phyloP scores from a whole-genome alignment of 2,113 vertebrate species.

The Helogale parvula region DNA sequence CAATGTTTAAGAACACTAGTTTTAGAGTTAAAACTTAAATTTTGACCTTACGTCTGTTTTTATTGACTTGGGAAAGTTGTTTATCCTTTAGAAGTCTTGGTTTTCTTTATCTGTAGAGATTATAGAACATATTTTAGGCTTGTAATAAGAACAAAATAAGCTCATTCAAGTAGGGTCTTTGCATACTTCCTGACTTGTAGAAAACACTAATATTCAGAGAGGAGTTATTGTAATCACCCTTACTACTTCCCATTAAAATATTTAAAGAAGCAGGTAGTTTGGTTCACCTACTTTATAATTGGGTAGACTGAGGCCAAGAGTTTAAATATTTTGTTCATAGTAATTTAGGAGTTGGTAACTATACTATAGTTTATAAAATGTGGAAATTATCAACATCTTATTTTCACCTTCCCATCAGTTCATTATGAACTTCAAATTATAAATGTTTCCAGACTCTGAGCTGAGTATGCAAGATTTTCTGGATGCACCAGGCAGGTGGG shows the following conservation, averaged over 20 bases:
- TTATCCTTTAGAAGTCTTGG: neutral
- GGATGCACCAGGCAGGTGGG: slow-evolving; percentile 46
- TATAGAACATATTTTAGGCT: neutral
- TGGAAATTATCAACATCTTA: neutral
- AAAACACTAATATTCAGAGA: neutral
- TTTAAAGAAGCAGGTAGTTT: neutral
- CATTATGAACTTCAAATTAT: slow-evolving; percentile 21
- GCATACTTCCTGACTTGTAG: neutral
- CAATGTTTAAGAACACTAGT: neutral
- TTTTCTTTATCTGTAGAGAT: neutral
- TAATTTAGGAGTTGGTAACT: neutral
- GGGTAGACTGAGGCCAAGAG: neutral
- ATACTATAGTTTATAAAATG: neutral
- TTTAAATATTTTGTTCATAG: slow-evolving; percentile 25
- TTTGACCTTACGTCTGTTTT: slow-evolving; percentile 19
- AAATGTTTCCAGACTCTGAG: slow-evolving; percentile 38
- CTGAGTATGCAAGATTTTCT: slow-evolving; percentile 48
- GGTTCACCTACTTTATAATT: neutral
- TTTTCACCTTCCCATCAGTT: slow-evolving; percentile 28
- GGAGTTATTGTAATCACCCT: neutral
- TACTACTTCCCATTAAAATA: neutral
- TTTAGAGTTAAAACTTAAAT: neutral
- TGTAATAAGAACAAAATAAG: slow-evolving; percentile 8
- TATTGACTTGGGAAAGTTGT: neutral
- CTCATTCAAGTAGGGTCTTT: neutral